Base-by-base conservation (phyloP, 2,797 vertebrate species). In the Pseudocheirus occidentalis region DNA sequence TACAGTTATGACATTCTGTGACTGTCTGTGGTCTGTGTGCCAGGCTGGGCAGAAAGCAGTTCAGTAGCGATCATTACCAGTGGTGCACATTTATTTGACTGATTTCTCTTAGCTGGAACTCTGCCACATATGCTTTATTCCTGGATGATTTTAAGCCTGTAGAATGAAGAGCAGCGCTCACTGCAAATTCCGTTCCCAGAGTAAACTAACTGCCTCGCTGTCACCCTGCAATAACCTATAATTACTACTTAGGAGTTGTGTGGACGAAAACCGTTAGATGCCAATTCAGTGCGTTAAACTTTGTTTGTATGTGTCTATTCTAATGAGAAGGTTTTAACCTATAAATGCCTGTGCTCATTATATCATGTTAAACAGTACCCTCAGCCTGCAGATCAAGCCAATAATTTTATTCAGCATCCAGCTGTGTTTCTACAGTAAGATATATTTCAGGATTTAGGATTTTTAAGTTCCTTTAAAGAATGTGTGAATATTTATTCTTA, bases 311-410 rank as follows among this genome's bases (percentile, higher is more conserved):
- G 97, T 95, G 92, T 92, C 91, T 95, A 90, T 98, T 90, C 46
- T 96, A 96, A 98, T 97, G 97, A 98, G 96, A 97, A 94, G 96
- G 97, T 97, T 97, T 96, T 96, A 57, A 13, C 97, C 93, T 97
- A 95, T 96, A 96, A 97, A 97, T 96, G 94, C 95, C 95, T 90
- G 50, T 97, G 98, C 96, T 95, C 96, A 97, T 95, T 66, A 92
- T 96, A 96, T 97, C 46, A 56, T 52, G 95, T 95, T 97, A 91
- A 96, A 93, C 62, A 90, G 95, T 95, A 95, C 97, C 97, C 97
- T 95, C 95, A 97, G 96, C 95, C 95, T 89, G 96, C 54, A 52
- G 95, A 96, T 46, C 66, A 95, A 96, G 94, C 90, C 81, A 92
- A 55, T 91, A 24, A 34, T 97, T 95, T 97, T 91, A 91, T 96